These are phyloP conservation scores for Rousettus madagascariensis DNA, from an alignment of 2,797 vertebrate species.

Conservation along the genomic window DNA sequence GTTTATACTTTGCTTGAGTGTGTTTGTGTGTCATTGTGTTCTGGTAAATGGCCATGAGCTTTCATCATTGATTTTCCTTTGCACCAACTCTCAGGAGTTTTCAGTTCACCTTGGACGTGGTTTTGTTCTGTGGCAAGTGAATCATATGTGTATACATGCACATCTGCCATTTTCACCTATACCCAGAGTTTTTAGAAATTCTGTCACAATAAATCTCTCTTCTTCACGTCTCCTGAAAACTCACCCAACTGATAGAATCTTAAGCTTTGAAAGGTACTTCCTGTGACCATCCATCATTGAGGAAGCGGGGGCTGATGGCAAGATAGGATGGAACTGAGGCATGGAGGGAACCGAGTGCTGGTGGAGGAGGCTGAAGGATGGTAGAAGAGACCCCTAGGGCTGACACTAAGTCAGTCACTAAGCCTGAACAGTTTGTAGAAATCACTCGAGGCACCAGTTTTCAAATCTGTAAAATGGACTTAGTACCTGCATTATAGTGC, in stretches of 20 bases:
- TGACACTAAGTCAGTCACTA: background rate
- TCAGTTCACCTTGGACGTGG: background rate
- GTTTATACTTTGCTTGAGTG: background rate
- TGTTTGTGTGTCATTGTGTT: background rate
- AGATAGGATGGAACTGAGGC: background rate
- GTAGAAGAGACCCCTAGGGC: background rate
- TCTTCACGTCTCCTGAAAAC: background rate
- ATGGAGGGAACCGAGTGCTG: background rate
- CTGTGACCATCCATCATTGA: background rate
- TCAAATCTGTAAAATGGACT: background rate
- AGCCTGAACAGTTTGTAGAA: background rate
- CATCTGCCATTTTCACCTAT: constrained; percentile 11
- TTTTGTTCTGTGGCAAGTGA: background rate
- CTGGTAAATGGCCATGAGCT: background rate
- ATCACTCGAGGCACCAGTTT: background rate
- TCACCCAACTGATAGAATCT: background rate
- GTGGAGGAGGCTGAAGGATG: background rate
- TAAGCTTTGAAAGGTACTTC: background rate
- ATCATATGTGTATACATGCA: background rate
- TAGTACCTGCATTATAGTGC: background rate
- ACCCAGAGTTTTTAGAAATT: constrained; percentile 34
- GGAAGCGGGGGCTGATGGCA: background rate
- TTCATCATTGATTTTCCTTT: background rate
- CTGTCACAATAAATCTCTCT: background rate
- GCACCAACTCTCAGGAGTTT: background rate